These are phyloP conservation scores for Gari tellinella DNA, from an alignment of 2,888 invertebrate species.

Conservation along the genomic window DNA sequence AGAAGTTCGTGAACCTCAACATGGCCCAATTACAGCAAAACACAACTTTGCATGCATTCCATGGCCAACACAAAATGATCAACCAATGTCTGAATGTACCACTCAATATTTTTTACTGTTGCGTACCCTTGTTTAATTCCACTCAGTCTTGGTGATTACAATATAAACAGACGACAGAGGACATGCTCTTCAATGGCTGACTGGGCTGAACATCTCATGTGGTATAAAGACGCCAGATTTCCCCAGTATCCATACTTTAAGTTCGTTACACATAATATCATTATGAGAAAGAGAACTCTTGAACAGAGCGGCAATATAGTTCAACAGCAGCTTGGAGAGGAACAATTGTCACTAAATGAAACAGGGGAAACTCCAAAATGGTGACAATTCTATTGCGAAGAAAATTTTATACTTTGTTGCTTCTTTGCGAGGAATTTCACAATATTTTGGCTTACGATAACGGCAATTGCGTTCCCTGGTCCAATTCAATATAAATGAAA, in stretches of 20 bases:
- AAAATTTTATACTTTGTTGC: slow-evolving; percentile 7
- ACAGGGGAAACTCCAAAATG: slow-evolving; percentile 16
- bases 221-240: slow-evolving; percentile 49
- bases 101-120: slow-evolving; percentile 15
- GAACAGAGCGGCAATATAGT: slow-evolving; percentile 31
- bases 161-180: slow-evolving; percentile 33
- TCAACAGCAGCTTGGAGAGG: slow-evolving; percentile 25
- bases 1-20: slow-evolving; percentile 13
- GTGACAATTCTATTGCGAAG: slow-evolving; percentile 8
- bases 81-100: slow-evolving; percentile 51
- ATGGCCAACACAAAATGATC: slow-evolving; percentile 42
- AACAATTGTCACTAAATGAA: slow-evolving; percentile 15
- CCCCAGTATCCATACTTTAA: slow-evolving; percentile 21
- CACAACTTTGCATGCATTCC: slow-evolving; percentile 30
- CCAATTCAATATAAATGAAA: slow-evolving; percentile 11
- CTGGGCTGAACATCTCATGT: slow-evolving; percentile 52
- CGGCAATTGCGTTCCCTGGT: slow-evolving; percentile 6
- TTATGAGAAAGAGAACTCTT: slow-evolving; percentile 38
- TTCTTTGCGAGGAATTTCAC: background rate
- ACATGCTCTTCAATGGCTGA: slow-evolving; percentile 43
- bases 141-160: background rate
- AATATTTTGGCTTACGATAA: slow-evolving; percentile 1
- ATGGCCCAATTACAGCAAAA: slow-evolving; percentile 4
- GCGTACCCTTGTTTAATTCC: slow-evolving; percentile 20
- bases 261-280: slow-evolving; percentile 25